phyloP scores from a whole-genome alignment of 2,113 vertebrate genomes.

The Psilopsiagon aurifrons region DNA sequence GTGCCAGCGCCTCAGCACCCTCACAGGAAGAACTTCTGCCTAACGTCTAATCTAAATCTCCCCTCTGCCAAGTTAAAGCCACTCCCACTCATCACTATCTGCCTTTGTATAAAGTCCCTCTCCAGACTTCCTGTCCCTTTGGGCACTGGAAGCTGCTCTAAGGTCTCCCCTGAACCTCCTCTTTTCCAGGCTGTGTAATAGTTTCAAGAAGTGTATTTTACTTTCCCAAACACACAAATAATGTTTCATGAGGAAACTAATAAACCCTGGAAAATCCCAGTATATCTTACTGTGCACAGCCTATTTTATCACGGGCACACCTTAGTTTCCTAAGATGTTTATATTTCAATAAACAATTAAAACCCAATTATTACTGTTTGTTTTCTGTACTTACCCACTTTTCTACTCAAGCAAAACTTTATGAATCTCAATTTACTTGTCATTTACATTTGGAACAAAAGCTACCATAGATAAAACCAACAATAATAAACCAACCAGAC shows the following conservation, averaged over 20 bases:
- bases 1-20: no score
- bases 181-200: neutral
- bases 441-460: constrained; percentile 23
- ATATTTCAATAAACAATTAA: neutral
- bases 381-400: neutral
- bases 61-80: neutral
- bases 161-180: neutral
- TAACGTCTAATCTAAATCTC: neutral
- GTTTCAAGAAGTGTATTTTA: neutral
- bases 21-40: no score
- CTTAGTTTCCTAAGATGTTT: neutral
- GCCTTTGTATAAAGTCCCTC: neutral
- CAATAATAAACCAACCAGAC: neutral
- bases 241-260: neutral
- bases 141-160: neutral
- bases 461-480: neutral
- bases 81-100: fast-evolving
- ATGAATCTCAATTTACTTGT: constrained; percentile 9
- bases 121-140: neutral
- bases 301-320: neutral
- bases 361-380: neutral
- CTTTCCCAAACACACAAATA: neutral
- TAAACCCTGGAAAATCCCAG: neutral
- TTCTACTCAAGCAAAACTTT: neutral
- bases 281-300: neutral